Percentiles rank a stretch among this genome's conserved stretches.
These are phyloP conservation scores for Pinna nobilis DNA, from an alignment of 1,140 invertebrate species.

Conservation along the genomic window DNA sequence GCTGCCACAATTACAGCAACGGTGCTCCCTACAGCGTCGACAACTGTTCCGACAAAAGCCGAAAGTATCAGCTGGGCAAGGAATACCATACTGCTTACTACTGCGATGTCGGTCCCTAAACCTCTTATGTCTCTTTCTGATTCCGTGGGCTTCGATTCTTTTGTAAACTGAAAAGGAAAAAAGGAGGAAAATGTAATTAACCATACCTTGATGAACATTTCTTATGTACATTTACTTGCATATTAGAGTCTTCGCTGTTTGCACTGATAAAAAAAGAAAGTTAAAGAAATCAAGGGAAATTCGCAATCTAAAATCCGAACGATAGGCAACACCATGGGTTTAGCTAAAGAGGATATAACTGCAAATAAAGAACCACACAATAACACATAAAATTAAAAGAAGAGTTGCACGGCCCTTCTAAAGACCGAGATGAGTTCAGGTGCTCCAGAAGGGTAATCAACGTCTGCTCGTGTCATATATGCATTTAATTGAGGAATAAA, in stretches of 20 bases:
- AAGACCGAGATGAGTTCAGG: too few species aligned
- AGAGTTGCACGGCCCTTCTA: too few species aligned
- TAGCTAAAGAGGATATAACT: too few species aligned
- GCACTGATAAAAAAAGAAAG: constrained; percentile 98
- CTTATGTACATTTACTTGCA: constrained; percentile 89
- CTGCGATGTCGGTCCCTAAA: constrained; percentile 93
- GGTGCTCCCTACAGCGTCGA: constrained; percentile 85
- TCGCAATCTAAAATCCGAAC: too few species aligned
- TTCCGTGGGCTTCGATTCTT: neutral
- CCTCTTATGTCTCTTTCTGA: constrained; percentile 81
- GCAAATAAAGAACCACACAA: too few species aligned
- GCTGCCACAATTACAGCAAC: constrained; percentile 88
- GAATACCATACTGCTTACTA: constrained; percentile 96
- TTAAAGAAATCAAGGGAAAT: too few species aligned
- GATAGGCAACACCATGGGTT: too few species aligned
- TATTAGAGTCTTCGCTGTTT: constrained; percentile 93
- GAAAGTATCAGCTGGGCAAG: constrained; percentile 94
- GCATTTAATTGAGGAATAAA: too few species aligned
- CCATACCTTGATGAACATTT: neutral
- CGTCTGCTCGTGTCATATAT: too few species aligned
- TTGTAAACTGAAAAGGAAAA: constrained; percentile 20
- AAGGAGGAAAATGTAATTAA: constrained; percentile 25
- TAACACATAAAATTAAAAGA: too few species aligned
- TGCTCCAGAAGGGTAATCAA: too few species aligned
- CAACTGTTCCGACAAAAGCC: constrained; percentile 89